Conservation (phyloP, 2,113 vertebrate species). For the Crotalus viridis region DNA sequence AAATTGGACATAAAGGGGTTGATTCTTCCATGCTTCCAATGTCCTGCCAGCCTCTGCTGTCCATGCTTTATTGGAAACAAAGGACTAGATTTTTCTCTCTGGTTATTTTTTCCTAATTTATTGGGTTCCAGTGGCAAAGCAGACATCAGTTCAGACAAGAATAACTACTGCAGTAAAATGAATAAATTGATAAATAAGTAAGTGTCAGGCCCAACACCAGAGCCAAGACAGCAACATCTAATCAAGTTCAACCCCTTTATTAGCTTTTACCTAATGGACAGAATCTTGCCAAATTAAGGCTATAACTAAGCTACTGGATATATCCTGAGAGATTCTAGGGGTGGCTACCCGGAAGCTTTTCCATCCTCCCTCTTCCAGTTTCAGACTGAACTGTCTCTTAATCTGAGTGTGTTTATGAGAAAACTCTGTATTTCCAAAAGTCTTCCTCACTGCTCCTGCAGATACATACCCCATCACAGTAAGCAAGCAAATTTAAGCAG, state of each 20-base stretch:
- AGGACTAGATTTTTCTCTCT: neutral
- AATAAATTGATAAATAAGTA: neutral
- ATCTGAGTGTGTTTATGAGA: too few species aligned
- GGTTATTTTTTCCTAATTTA: neutral
- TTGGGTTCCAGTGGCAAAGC: neutral
- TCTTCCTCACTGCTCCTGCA: neutral
- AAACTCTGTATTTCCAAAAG: neutral
- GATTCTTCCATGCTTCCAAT: neutral
- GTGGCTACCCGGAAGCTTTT: neutral
- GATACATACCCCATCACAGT: neutral
- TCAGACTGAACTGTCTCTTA: neutral
- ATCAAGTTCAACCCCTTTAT: neutral
- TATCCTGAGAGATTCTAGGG: neutral
- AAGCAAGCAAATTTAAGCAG: neutral
- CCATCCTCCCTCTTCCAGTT: neutral
- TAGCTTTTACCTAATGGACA: neutral
- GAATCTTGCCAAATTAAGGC: neutral
- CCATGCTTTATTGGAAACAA: neutral
- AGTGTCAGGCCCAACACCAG: neutral
- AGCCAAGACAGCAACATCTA: too few species aligned
- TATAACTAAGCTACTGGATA: neutral
- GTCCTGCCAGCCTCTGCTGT: neutral
- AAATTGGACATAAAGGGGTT: neutral
- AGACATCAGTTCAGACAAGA: neutral
- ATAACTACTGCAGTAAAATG: neutral